Conservation (phyloP, 2,888 invertebrate species). For the Ochropleura plecta region DNA sequence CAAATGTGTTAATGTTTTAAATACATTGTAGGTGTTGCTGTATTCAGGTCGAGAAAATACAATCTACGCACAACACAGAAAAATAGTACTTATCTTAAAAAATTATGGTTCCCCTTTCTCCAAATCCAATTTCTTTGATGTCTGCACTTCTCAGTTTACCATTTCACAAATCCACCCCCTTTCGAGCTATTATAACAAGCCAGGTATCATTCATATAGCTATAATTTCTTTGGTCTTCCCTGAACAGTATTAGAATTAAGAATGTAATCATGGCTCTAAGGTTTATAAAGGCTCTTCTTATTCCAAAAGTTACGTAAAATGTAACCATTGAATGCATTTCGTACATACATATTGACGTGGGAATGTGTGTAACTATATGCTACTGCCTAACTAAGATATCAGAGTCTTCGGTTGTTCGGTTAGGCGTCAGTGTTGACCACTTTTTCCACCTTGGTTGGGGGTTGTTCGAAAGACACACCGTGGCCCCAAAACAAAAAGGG, state of each 20-base stretch:
- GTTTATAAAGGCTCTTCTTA: background rate
- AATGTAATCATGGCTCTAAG: background rate
- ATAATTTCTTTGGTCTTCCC: background rate
- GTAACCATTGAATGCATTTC: background rate
- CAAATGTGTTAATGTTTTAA: slow-evolving; percentile 38
- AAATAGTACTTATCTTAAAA: background rate
- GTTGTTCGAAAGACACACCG: too few relatives aligned
- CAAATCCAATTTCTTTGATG: background rate
- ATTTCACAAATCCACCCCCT: background rate
- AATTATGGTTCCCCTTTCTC: background rate
- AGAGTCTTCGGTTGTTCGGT: too few relatives aligned
- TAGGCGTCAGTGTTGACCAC: too few relatives aligned
- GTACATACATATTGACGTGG: background rate
- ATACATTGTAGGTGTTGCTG: slow-evolving; percentile 1
- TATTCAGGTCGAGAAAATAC: background rate
- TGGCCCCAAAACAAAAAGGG: too few relatives aligned
- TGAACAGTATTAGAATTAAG: background rate
- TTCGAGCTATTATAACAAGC: background rate
- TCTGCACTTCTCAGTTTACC: background rate
- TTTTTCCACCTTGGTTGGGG: too few relatives aligned
- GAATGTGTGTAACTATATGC: too few relatives aligned
- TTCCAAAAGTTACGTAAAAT: background rate
- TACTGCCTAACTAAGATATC: too few relatives aligned
- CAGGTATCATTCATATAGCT: background rate
- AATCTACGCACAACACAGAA: background rate